A percentile compares a stretch with the other conserved stretches of the same genome.
phyloP scores from a whole-genome alignment of 2,797 vertebrate genomes.

The Acanthopagrus latus region DNA sequence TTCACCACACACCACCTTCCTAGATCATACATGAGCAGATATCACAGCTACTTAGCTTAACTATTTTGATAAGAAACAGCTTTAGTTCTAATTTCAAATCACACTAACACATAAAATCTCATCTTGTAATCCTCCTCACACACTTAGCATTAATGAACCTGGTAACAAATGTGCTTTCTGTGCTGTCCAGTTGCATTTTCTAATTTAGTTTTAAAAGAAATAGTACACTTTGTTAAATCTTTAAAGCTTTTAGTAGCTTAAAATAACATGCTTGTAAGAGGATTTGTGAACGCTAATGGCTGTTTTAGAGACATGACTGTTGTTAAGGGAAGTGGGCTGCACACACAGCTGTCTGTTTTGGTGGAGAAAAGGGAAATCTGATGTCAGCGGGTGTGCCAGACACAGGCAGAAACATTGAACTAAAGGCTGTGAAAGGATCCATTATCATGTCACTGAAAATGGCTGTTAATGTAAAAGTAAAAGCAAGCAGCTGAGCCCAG shows the following conservation, averaged over 20 bases:
- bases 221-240: not conserved
- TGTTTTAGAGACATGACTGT: conserved; percentile 28
- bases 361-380: conserved; percentile 53
- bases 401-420: conserved; percentile 20
- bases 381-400: conserved; percentile 12
- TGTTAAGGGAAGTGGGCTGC: conserved; percentile 38
- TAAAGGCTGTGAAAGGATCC: not conserved
- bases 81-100: conserved; percentile 8
- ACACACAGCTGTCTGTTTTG: conserved; percentile 42
- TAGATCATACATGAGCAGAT: conserved; percentile 26
- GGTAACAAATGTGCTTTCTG: not conserved
- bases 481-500: not conserved
- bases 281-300: conserved; percentile 14
- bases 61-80: conserved; percentile 7
- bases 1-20: conserved; percentile 20
- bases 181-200: not conserved
- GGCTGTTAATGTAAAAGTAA: not conserved
- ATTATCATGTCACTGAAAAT: conserved; percentile 27
- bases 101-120: not conserved
- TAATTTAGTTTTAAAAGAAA: not conserved
- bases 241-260: not conserved
- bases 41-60: not conserved
- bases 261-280: not conserved
- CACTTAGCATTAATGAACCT: not conserved
- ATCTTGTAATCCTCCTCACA: not conserved